Percentiles rank a stretch among this genome's conserved stretches.
Evolutionary conservation across 2,888 invertebrate species (phyloP).

Genomic region (Lobophora halterata): DNA sequence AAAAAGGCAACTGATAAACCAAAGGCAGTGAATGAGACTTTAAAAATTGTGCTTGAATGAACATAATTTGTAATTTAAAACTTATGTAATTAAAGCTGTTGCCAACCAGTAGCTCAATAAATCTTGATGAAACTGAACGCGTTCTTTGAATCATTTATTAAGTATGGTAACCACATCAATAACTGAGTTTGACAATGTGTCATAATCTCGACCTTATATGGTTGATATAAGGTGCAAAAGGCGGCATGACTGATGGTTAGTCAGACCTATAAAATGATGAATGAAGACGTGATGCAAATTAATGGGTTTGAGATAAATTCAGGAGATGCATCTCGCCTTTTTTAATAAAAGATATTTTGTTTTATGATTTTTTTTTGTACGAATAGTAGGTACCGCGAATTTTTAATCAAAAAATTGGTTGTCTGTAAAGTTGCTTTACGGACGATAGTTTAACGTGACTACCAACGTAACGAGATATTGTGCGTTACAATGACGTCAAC

Average conservation of each 20-base stretch:
- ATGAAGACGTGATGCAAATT: slow-evolving; percentile 3
- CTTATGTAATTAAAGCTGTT: slow-evolving; percentile 23
- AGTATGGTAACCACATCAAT: slow-evolving; percentile 16
- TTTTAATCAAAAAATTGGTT: too few relatives aligned
- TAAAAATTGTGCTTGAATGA: too few relatives aligned
- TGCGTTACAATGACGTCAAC: too few relatives aligned
- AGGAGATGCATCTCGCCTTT: slow-evolving; percentile 4
- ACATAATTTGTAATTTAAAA: slow-evolving; percentile 19
- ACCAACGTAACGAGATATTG: too few relatives aligned
- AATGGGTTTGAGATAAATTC: slow-evolving; percentile 11
- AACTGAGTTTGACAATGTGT: slow-evolving; percentile 1
- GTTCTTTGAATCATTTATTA: slow-evolving; percentile 25
- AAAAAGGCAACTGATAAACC: too few relatives aligned
- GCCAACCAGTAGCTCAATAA: slow-evolving; percentile 20
- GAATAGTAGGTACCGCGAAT: too few relatives aligned
- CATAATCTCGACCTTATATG: neutral
- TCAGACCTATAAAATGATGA: slow-evolving; percentile 8
- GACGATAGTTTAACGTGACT: too few relatives aligned
- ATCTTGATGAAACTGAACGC: slow-evolving; percentile 22
- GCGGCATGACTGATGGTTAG: neutral
- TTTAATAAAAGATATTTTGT: neutral
- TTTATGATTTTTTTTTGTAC: too few relatives aligned
- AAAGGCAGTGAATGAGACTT: too few relatives aligned
- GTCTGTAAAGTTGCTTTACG: too few relatives aligned
- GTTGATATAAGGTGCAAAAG: slow-evolving; percentile 1